These are phyloP conservation scores for Thamnophis elegans DNA, from an alignment of 2,797 vertebrate species.

Conservation along the genomic window DNA sequence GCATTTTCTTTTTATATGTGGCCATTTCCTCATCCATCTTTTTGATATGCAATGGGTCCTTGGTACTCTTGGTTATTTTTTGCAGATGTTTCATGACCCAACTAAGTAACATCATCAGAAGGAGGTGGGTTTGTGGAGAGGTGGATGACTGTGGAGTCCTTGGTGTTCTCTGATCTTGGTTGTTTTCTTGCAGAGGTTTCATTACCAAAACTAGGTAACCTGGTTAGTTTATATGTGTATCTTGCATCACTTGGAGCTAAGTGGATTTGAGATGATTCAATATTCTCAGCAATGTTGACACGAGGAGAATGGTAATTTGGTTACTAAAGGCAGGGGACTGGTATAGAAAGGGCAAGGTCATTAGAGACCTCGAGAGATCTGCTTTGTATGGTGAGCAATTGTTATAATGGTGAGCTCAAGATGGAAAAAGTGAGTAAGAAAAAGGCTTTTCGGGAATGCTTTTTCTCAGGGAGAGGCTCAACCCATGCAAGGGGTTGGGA, in stretches of 20 bases:
- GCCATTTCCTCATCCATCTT: constrained; percentile 23
- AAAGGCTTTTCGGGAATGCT: neutral
- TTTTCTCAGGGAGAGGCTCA: neutral
- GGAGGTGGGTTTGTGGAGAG: too few relatives aligned
- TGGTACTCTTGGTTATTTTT: neutral
- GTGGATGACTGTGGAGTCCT: too few relatives aligned
- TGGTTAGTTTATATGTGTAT: neutral
- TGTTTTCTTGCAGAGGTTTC: too few relatives aligned
- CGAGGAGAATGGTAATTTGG: constrained; percentile 4
- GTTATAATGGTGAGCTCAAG: neutral
- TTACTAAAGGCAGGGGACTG: neutral
- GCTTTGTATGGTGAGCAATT: neutral
- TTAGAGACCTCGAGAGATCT: accelerated
- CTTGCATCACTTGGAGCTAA: constrained; percentile 37
- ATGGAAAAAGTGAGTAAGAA: neutral
- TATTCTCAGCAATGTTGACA: neutral
- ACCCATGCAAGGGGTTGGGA: neutral
- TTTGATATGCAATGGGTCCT: neutral
- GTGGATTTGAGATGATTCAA: constrained; percentile 35
- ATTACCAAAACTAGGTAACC: too few relatives aligned
- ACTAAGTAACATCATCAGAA: neutral
- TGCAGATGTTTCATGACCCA: neutral
- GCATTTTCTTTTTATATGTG: constrained; percentile 28
- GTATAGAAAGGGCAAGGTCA: neutral
- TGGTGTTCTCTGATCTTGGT: too few relatives aligned